Evolutionary conservation across 2,113 vertebrate genomes (phyloP).

Genomic region (Motacilla tschutschensis): DNA sequence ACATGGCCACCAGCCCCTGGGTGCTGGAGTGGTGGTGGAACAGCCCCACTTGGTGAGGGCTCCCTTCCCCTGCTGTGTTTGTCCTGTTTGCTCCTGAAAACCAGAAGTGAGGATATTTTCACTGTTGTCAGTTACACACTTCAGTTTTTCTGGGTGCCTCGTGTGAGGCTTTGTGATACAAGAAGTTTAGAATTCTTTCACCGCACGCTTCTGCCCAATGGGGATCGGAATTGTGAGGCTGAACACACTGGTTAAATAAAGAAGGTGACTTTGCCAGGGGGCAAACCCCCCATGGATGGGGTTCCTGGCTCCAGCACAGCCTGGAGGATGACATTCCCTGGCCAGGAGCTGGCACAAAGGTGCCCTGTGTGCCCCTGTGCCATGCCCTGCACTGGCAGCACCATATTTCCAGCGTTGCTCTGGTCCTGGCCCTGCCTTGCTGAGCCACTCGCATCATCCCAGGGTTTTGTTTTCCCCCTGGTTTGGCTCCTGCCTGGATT

Average conservation of each 20-base stretch:
- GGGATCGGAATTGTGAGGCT: not conserved
- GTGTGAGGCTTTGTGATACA: not conserved
- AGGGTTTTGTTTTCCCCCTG: slow-evolving; percentile 13
- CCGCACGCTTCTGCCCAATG: not conserved
- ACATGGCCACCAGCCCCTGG: not conserved
- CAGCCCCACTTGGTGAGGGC: not conserved
- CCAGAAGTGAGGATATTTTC: not conserved
- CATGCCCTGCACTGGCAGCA: not conserved
- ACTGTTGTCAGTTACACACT: not conserved
- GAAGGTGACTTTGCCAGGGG: not conserved
- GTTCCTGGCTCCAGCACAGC: not conserved
- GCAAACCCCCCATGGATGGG: not conserved
- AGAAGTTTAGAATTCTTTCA: not conserved
- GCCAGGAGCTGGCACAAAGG: fast-evolving
- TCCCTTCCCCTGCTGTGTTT: not conserved
- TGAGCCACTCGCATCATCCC: fast-evolving
- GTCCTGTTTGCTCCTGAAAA: not conserved
- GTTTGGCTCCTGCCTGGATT: not conserved
- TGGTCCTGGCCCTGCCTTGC: fast-evolving
- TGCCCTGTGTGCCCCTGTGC: fast-evolving
- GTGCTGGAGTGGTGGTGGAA: not conserved
- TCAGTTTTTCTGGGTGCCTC: not conserved
- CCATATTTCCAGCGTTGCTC: not conserved
- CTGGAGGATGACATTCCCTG: not conserved
- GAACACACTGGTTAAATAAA: not conserved